These are phyloP conservation scores for Chloroclysta siterata DNA, from an alignment of 2,888 invertebrate species.

Conservation along the genomic window DNA sequence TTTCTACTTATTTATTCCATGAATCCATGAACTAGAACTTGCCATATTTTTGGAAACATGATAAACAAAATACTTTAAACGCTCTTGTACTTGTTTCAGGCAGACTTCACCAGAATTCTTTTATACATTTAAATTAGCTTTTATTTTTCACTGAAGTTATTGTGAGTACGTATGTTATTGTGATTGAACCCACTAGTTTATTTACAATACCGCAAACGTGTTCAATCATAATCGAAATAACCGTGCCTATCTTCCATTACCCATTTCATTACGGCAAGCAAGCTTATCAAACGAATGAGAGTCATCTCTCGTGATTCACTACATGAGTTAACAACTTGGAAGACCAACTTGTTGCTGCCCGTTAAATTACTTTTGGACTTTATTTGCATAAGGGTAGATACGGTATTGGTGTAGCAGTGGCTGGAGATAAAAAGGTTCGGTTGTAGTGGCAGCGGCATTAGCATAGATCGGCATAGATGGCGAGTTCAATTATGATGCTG, in stretches of 20 bases:
- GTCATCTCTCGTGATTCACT: slow-evolving; percentile 41
- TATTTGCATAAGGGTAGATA: slow-evolving; percentile 16
- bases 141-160: background rate
- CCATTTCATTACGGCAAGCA: slow-evolving; percentile 35
- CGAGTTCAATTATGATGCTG: slow-evolving; percentile 66
- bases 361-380: slow-evolving; percentile 15
- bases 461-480: slow-evolving; percentile 68
- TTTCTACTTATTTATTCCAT: too few relatives aligned
- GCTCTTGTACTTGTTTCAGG: too few relatives aligned
- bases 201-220: slow-evolving; percentile 5
- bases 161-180: background rate
- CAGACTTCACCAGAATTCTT: too few relatives aligned
- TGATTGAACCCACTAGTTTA: background rate
- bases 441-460: slow-evolving; percentile 54
- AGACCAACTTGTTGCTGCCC: slow-evolving; percentile 26
- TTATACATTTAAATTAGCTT: too few relatives aligned
- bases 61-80: too few relatives aligned
- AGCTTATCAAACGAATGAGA: slow-evolving; percentile 36
- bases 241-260: slow-evolving; percentile 29
- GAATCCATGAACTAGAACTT: too few relatives aligned
- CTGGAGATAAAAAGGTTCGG: slow-evolving; percentile 35
- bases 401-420: slow-evolving; percentile 12
- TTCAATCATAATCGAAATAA: slow-evolving; percentile 20
- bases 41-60: too few relatives aligned
- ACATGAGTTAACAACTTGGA: slow-evolving; percentile 35